Evolutionary conservation across 2,797 vertebrate species (phyloP), one percentile per base, ranked within the genome.

Genomic region (Melanitta fusca): DNA sequence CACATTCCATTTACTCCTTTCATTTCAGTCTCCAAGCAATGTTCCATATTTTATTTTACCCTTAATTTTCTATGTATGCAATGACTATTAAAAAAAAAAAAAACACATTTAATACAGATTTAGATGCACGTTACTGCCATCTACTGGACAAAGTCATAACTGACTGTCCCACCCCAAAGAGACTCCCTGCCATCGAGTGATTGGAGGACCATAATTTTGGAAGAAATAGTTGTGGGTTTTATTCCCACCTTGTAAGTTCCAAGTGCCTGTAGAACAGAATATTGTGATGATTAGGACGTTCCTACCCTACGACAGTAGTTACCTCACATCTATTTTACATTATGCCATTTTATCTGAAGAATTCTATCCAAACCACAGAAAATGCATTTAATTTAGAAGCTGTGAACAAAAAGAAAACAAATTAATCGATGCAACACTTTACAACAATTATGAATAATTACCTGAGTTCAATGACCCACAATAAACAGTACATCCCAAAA

Each of bases 121-220:
- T 53, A 68, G 53, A 5, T 74, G 49, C 79, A 41, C 49, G 15
- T 45, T 56, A 69, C 74, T 95, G 94, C 91, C 86, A 85, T 66
- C 94, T 95, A 30, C 93, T 89, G 91, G 94, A 41, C 47, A 45
- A 77, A 94, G 13, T 30, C 18, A 22, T 28, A 75, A 39, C 28
- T 80, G 45, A 53, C 34, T 36, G 4, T 32, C 53, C 73, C 83
- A 79, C 24, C 69, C 51, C 53, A 88, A 13, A 13, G 5, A 0
- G 3, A 75, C 43, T 69, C 51, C 56, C 18, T 34, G 7, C 39
- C 27, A 68, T 68, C 66, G 32, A 51, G 45, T n/a, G 60, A 43
- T 0, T 24, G 16, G 12, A 89, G 18, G 10, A 12, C 38, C 47
- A 38, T 30, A 60, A 2, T 49, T 79, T 14, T 20, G 36, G 56